A percentile compares a stretch with the other conserved stretches of the same genome.
Conservation (phyloP, 2,888 invertebrate species). For the Conchocele bisecta region DNA sequence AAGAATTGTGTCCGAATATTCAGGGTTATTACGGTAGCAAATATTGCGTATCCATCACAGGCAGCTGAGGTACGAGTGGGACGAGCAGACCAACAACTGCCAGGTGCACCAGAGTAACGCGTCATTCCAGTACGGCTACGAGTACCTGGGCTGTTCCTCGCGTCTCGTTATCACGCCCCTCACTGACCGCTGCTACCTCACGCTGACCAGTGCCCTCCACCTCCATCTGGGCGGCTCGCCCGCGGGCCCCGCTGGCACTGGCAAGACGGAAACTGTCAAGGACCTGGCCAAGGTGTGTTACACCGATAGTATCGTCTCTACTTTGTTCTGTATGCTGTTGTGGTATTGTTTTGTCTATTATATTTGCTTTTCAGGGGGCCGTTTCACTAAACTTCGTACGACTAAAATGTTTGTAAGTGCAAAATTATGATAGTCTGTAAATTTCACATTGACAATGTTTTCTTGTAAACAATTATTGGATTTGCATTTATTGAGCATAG, state of each 20-base stretch:
- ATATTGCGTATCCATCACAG: constrained; percentile 69
- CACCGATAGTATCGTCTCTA: too few relatives aligned
- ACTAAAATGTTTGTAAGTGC: too few relatives aligned
- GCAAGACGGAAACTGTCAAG: constrained; percentile 83
- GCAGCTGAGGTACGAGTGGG: constrained; percentile 82
- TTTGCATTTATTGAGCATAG: too few relatives aligned
- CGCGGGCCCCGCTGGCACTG: constrained; percentile 82
- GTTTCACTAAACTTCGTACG: too few relatives aligned
- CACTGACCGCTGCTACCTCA: constrained; percentile 82
- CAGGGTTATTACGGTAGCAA: too few relatives aligned
- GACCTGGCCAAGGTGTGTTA: constrained; percentile 81
- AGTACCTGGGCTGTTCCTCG: constrained; percentile 82
- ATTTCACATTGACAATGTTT: too few relatives aligned
- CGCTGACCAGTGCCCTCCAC: constrained; percentile 81
- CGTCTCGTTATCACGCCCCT: constrained; percentile 82
- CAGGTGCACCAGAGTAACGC: constrained; percentile 81
- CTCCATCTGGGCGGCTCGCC: constrained; percentile 82
- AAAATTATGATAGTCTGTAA: too few relatives aligned
- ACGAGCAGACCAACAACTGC: constrained; percentile 81
- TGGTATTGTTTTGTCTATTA: too few relatives aligned
- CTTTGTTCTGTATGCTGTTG: too few relatives aligned
- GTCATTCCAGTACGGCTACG: constrained; percentile 81
- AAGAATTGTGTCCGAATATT: too few relatives aligned
- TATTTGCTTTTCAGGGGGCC: too few relatives aligned
- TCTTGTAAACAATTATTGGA: too few relatives aligned